A percentile compares a stretch with the other conserved stretches of the same genome.
These are phyloP conservation scores for Philopedon plagiatum DNA, from an alignment of 2,888 invertebrate genomes.

Conservation along the genomic window DNA sequence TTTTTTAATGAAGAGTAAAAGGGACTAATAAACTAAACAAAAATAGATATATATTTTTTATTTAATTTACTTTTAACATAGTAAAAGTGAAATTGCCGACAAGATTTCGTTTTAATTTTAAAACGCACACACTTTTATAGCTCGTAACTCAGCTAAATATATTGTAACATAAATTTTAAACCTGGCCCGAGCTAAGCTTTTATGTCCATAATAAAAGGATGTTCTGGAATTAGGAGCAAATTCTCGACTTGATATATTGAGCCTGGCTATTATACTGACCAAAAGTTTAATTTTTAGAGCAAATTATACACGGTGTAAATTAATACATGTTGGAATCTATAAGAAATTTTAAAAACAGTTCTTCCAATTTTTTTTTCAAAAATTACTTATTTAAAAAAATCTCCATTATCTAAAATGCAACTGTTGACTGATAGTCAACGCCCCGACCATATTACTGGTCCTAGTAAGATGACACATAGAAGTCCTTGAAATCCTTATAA, in stretches of 20 bases:
- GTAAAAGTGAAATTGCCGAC: background rate
- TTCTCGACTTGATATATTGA: background rate
- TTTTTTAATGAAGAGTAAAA: too few relatives aligned
- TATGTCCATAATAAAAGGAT: constrained; percentile 16
- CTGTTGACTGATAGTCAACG: too few relatives aligned
- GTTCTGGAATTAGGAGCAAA: constrained; percentile 9
- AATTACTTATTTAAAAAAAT: too few relatives aligned
- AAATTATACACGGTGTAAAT: too few relatives aligned
- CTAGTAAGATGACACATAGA: too few relatives aligned
- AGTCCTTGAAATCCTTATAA: too few relatives aligned
- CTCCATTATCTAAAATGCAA: too few relatives aligned
- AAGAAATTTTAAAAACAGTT: too few relatives aligned
- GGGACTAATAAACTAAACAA: too few relatives aligned
- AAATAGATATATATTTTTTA: background rate
- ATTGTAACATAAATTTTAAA: constrained; percentile 7
- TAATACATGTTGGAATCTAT: too few relatives aligned
- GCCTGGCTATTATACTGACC: background rate
- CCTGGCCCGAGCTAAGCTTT: constrained; percentile 4
- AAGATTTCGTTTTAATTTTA: background rate
- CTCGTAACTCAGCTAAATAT: constrained; percentile 5
- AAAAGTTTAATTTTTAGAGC: background rate
- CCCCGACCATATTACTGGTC: too few relatives aligned
- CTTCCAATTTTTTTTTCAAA: too few relatives aligned
- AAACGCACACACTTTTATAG: constrained; percentile 3
- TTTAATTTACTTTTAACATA: background rate